Evolutionary conservation across 2,797 vertebrate species (phyloP), one percentile per base, ranked within the genome.

Genomic region (Rhinatrema bivittatum): DNA sequence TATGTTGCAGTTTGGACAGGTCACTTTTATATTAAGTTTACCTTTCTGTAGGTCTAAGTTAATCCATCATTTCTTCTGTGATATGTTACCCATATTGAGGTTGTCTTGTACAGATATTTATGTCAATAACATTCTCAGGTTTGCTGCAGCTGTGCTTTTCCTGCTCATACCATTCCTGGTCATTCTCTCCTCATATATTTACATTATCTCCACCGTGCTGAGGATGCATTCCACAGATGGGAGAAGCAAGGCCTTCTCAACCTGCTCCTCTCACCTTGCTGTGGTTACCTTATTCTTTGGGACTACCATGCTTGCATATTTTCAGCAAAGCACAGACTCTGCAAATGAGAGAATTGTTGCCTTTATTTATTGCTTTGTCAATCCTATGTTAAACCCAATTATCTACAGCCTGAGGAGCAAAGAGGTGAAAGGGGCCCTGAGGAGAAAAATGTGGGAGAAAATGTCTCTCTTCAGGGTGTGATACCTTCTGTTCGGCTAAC

Each of bases 331-430:
- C 41, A 42, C 61, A 43, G 69, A 36, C 0, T 74, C 74, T 0
- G 13, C 16, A 24, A 33, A 3, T 23, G 76, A 79, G 44, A 77
- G 72, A 55, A 55, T 50, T 4, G 34, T 83, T 15, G 70, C 76
- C 3, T 65, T 82, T 6, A 32, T 79, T 35, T 82, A 82, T 21
- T 83, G 72, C 38, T 77, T 64, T 4, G 2, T 78, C 20, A 79
- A 73, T 3, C 78, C 76, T 0, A 35, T 78, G n/a, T 51, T 82
- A 11, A 79, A 78, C 36, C 73, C 67, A 1, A 58, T 79, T 13
- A 65, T 81, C 44, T 82, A 79, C 23, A 71, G 73, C 29, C 49
- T 78, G 40, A 66, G 61, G 33, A 82, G 71, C 57, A 62, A 63
- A 2, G 75, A 79, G 46, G 42, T 82, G 36, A 62, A 57, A n/a